Base-by-base conservation (phyloP, 2,797 vertebrate species). In the Myripristis jacobus region DNA sequence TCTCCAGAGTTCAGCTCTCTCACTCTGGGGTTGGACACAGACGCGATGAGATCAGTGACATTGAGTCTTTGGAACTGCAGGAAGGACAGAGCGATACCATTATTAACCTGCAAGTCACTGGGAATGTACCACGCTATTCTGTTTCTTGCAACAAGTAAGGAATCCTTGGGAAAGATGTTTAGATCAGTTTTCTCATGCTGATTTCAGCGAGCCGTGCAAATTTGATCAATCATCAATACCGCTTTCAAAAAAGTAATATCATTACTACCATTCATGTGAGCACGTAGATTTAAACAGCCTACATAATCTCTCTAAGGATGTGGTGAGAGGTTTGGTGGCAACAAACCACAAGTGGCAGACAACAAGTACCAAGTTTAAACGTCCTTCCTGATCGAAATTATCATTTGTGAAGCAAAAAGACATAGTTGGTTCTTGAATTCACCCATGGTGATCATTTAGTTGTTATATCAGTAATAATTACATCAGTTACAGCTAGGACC, bases 141-240 rank as follows among this genome's bases (percentile, higher is more conserved):
- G 27, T 90, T 4, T 86, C 24, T 77, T 94, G 94, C 87, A 87
- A 41, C 63, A 94, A 91, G 94, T 94, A 77, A 90, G 91, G 72
- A 9, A n/a, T 16, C 10, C 73, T 48, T 16, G 21, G 1, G 70
- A 6, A 36, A 13, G 41, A 18, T 25, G 18, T 34, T 29, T 31
- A 29, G 24, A n/a, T 4, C 52, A 36, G 41, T 1, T 46, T 55
- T 56, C 6, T 58, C 7, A 4, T 22, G 36, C 13, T 36, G 13
- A 21, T 55, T 43, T 3, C 51, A 27, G 5, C 5, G 38, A 43
- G 41, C 41, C 6, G 41, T 16, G 13, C 41, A 5, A 5, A 43
- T 31, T 57, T 12, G 3, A 50, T 50, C 47, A 10, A 1, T 13
- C n/a, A 24, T 55, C 29, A 31, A 1, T 25, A 6, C 24, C 1